Evolutionary conservation across 1,140 invertebrate species (phyloP).

Genomic region (Aricia agestis): DNA sequence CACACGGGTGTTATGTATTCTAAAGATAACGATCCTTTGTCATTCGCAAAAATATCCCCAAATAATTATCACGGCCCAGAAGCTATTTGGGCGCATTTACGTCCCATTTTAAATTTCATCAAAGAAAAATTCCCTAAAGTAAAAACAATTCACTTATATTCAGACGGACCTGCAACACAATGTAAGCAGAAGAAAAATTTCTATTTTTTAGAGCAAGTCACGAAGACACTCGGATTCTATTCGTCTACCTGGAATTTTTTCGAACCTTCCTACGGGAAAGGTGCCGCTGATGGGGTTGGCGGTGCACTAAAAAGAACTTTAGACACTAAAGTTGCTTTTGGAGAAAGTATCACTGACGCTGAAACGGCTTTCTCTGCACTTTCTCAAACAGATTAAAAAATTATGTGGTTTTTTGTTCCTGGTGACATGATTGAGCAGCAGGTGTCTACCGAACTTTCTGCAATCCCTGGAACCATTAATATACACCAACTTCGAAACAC

Average conservation of each 20-base stretch:
- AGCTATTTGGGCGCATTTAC: background rate
- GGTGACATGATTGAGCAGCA: background rate
- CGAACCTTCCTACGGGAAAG: no score
- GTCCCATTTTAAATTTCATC: background rate
- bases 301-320: no score
- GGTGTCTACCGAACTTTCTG: background rate
- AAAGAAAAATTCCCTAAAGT: background rate
- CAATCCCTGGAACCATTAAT: background rate
- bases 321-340: no score
- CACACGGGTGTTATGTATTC: slow-evolving; percentile 5
- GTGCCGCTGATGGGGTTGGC: no score
- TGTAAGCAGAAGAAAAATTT: no score
- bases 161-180: no score
- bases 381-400: background rate
- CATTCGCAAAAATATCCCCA: background rate
- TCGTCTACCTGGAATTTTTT: no score
- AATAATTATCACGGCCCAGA: slow-evolving; percentile 12
- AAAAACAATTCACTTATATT: background rate
- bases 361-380: no score
- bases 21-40: background rate
- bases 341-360: no score
- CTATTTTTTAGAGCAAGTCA: no score
- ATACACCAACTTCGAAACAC: slow-evolving; percentile 1
- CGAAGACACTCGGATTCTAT: no score
- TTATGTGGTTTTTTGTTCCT: background rate